Conservation (phyloP, 1,140 invertebrate species). For the Gryon sp. region DNA sequence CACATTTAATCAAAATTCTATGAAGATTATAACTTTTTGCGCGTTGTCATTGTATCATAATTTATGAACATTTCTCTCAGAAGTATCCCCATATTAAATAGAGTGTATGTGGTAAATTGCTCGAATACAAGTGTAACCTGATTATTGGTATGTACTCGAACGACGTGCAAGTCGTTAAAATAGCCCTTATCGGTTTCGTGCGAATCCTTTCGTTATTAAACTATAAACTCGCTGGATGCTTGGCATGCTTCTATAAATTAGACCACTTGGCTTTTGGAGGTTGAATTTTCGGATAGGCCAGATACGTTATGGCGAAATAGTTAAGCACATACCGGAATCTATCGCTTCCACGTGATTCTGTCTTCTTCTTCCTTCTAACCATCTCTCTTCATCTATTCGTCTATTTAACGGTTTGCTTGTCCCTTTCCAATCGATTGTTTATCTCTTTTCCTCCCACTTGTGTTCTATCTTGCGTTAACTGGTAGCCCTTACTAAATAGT, state of each 20-base stretch:
- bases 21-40: not conserved
- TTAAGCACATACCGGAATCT: conserved; percentile 69
- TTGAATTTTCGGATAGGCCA: conserved; percentile 67
- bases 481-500: conserved; percentile 71
- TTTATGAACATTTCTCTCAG: conserved; percentile 41
- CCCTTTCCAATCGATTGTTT: not conserved
- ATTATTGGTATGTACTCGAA: conserved; percentile 56
- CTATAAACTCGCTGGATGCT: conserved; percentile 71
- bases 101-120: conserved; percentile 42
- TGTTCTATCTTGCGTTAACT: conserved; percentile 24
- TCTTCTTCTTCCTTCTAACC: conserved; percentile 51
- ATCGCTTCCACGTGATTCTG: conserved; percentile 43
- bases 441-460: not conserved
- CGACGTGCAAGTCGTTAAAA: conserved; percentile 62
- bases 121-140: conserved; percentile 58
- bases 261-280: conserved; percentile 65
- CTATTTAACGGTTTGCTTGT: conserved; percentile 36
- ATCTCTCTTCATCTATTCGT: conserved; percentile 45
- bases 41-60: not conserved
- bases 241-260: conserved; percentile 73
- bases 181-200: conserved; percentile 60
- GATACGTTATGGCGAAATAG: conserved; percentile 69
- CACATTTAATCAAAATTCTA: too few relatives aligned
- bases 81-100: conserved; percentile 24
- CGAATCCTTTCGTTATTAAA: conserved; percentile 71